These are phyloP conservation scores for Kuschelorhynchus macadamiae DNA, from an alignment of 2,888 invertebrate genomes.

Conservation along the genomic window DNA sequence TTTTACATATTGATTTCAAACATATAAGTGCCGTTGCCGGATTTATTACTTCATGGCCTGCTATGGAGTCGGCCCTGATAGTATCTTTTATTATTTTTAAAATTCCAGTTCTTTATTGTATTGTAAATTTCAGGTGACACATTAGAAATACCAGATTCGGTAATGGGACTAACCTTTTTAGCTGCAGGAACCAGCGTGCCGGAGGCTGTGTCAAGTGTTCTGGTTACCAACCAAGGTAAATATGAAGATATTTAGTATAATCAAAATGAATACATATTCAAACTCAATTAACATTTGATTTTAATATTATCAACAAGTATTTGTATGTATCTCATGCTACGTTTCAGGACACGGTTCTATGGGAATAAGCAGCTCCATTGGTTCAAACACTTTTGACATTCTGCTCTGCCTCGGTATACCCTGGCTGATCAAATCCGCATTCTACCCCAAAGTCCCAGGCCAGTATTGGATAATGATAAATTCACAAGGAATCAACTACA, in stretches of 20 bases:
- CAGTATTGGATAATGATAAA: slow-evolving; percentile 87
- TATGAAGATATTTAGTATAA: neutral
- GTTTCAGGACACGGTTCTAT: slow-evolving; percentile 88
- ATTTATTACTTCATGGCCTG: no score
- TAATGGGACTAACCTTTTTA: slow-evolving; percentile 87
- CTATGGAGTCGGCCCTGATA: no score
- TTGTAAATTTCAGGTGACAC: slow-evolving; percentile 77
- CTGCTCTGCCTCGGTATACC: slow-evolving; percentile 87
- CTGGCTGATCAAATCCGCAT: slow-evolving; percentile 90
- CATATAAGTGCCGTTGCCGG: no score
- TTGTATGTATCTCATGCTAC: no score
- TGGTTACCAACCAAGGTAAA: slow-evolving; percentile 86
- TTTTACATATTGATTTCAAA: no score
- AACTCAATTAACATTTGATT: no score
- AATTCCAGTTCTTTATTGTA: no score
- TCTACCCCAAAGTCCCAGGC: slow-evolving; percentile 84
- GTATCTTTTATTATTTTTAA: no score
- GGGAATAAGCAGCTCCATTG: slow-evolving; percentile 93
- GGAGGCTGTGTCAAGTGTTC: slow-evolving; percentile 87
- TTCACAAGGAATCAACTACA: slow-evolving; percentile 92
- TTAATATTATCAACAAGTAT: no score
- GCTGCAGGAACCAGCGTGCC: slow-evolving; percentile 91
- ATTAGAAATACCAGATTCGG: slow-evolving; percentile 84
- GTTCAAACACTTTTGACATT: slow-evolving; percentile 92
- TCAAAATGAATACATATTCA: neutral